Evolutionary conservation across 2,113 vertebrate genomes (phyloP).

Genomic region (Chrysochloris asiatica): DNA sequence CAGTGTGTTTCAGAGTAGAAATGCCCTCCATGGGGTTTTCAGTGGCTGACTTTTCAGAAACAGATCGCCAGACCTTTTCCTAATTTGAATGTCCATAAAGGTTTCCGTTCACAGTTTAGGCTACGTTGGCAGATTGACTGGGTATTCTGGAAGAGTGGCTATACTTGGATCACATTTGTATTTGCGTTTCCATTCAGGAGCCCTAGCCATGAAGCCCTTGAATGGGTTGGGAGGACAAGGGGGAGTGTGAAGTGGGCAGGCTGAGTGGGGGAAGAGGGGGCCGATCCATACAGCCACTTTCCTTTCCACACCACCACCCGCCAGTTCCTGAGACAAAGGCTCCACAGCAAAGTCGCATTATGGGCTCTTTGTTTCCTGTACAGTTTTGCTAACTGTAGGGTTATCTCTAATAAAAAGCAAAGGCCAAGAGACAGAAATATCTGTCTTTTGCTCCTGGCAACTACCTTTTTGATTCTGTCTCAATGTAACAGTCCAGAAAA

Average conservation of each 20-base stretch:
- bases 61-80: no score
- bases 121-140: no score
- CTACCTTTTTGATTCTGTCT: constrained; percentile 33
- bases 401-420: constrained; percentile 32
- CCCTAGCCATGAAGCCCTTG: neutral
- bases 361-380: neutral
- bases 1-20: neutral
- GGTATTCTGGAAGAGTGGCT: neutral
- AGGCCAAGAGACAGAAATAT: constrained; percentile 17
- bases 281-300: fast-evolving
- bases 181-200: neutral
- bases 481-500: constrained; percentile 45
- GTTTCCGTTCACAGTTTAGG: no score
- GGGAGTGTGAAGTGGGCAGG: neutral
- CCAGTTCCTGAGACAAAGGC: neutral
- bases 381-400: neutral
- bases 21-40: neutral
- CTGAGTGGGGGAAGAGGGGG: fast-evolving
- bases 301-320: fast-evolving
- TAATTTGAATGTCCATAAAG: no score
- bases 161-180: fast-evolving
- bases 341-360: neutral
- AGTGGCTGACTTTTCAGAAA: no score
- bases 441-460: constrained; percentile 20
- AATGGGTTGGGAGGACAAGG: neutral